Evolutionary conservation across 2,888 invertebrate species (phyloP), one percentile per base, ranked within the genome.

Genomic region (Eupithecia exiguata): DNA sequence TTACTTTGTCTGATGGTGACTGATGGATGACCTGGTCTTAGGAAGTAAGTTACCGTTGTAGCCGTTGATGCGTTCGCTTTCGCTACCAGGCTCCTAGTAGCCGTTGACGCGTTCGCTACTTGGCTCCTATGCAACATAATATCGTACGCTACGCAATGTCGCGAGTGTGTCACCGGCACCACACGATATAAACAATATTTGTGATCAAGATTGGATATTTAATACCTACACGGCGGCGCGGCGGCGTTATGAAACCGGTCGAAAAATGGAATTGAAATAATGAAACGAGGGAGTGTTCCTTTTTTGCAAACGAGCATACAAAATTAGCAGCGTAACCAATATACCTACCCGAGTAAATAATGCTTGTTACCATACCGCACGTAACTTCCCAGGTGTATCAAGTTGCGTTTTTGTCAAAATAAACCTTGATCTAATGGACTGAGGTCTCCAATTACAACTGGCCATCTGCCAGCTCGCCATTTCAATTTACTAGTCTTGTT

Each of bases 391-490:
- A 76, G 76, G 73, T 76, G 76, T 76, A 76, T 76, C 70, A 71
- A 53, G 71, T 76, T 76, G 73, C 76, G 53, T 65, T 73, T 73
- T 76, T 69, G 70, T 73, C 70, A 76, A 76, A 76, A 73, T 73
- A 76, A 76, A 71, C 71, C 63, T 71, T 71, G 38, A 68, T 76
- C 71, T 76, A 76, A 76, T 76, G 76, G 76, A 76, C 71, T 71
- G 71, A 69, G 71, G 73, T 76, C 71, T 76, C 76, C 70, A 73
- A 73, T 76, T 76, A 76, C 73, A 61, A 68, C 76, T 76, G 76
- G 76, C 73, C 71, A 71, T 58, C 66, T 73, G 76, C 76, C 76
- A 76, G 71, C 38, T 74, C 62, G 62, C 69, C 69, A 69, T 71
- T 76, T 74, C 70, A 76, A 73, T 76, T 76, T 61, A 70, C 69